These are phyloP conservation scores for Hydrotaea cyrtoneurina DNA, from an alignment of 2,888 invertebrate genomes.

Conservation along the genomic window DNA sequence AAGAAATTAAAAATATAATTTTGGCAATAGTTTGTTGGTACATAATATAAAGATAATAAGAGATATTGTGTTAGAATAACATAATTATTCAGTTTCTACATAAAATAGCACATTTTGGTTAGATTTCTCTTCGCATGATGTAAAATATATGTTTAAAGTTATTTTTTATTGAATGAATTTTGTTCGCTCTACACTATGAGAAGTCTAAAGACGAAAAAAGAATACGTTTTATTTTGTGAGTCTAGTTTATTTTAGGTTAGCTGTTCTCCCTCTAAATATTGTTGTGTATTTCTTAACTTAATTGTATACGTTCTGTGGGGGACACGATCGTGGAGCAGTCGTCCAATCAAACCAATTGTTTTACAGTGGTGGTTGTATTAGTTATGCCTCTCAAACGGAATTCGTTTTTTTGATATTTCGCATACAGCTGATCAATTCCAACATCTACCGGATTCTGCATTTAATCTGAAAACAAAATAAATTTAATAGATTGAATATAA, in stretches of 20 bases:
- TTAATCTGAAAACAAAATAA: background rate
- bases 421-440: background rate
- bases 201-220: constrained; percentile 6
- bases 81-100: constrained; percentile 43
- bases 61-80: constrained; percentile 40
- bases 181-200: constrained; percentile 16
- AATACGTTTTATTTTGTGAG: constrained; percentile 42
- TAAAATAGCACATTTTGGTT: constrained; percentile 59
- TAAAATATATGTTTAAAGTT: constrained; percentile 45
- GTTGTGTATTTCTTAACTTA: constrained; percentile 43
- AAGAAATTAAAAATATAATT: constrained; percentile 55
- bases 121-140: constrained; percentile 39
- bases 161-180: constrained; percentile 33
- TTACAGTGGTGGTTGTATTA: background rate
- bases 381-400: background rate
- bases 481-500: no score
- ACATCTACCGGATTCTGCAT: background rate
- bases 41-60: constrained; percentile 43
- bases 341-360: constrained; percentile 22
- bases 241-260: constrained; percentile 45
- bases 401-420: background rate
- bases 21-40: constrained; percentile 67
- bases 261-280: constrained; percentile 32
- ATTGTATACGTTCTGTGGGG: constrained; percentile 50
- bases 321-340: background rate